Conservation (phyloP, 1,140 invertebrate genomes). For the Achroia grisella region DNA sequence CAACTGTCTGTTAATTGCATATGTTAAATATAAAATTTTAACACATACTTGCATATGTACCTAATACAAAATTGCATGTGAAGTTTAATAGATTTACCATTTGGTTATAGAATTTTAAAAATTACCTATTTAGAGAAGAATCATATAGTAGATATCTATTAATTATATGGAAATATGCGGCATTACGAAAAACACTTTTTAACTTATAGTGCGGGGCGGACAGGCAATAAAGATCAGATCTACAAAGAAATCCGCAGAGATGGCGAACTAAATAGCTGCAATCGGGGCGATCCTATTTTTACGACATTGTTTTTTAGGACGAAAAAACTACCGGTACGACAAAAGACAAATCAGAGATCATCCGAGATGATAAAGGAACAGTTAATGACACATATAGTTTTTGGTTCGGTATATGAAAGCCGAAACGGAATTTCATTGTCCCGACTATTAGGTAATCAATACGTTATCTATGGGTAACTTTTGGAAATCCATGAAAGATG, state of each 20-base stretch:
- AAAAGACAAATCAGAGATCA: constrained; percentile 47
- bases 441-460: not conserved
- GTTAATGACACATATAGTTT: constrained; percentile 65
- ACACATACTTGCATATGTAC: no score
- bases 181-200: no score
- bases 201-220: constrained; percentile 13
- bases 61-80: no score
- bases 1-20: no score
- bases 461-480: not conserved
- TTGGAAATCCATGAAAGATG: not conserved
- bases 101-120: no score
- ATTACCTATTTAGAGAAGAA: no score
- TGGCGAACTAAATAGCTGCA: constrained; percentile 23
- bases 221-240: constrained; percentile 53
- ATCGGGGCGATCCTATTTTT: constrained; percentile 27
- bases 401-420: constrained; percentile 8
- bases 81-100: no score
- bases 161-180: no score
- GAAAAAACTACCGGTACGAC: constrained; percentile 47
- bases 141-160: no score
- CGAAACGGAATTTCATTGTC: not conserved
- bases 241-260: constrained; percentile 54
- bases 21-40: no score
- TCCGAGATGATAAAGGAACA: constrained; percentile 38
- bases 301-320: constrained; percentile 44